A percentile compares a stretch with the other conserved stretches of the same genome.
phyloP scores from a whole-genome alignment of 2,113 vertebrate species.

The Rhinolophus sinicus region DNA sequence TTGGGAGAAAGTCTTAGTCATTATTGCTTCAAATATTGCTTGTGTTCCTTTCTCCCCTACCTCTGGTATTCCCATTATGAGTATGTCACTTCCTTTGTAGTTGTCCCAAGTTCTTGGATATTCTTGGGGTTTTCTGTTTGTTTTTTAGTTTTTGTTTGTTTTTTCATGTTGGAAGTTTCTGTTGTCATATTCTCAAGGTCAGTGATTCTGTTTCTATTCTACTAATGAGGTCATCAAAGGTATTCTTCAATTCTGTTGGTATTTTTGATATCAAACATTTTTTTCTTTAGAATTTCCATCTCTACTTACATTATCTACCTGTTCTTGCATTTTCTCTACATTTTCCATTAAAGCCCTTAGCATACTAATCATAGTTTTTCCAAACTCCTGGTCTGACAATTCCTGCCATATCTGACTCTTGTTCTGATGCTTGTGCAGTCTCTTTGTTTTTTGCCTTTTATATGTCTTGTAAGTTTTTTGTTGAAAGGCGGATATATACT shows the following conservation, averaged over 20 bases:
- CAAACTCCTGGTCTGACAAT: background rate
- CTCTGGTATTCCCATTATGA: background rate
- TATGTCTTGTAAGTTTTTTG: background rate
- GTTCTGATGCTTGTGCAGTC: background rate
- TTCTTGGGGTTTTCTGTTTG: background rate
- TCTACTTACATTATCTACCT: background rate
- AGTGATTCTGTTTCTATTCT: background rate
- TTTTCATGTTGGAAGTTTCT: background rate
- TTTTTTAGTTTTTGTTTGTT: background rate
- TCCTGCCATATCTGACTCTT: background rate
- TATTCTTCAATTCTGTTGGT: background rate
- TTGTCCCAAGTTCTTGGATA: background rate
- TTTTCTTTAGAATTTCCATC: background rate
- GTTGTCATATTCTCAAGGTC: background rate
- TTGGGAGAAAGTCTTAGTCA: background rate
- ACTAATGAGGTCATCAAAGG: background rate
- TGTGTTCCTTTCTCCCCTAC: background rate
- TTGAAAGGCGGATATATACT: background rate
- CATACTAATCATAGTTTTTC: background rate
- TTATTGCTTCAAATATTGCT: background rate
- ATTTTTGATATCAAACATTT: background rate
- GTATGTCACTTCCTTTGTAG: background rate
- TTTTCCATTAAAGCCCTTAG: background rate
- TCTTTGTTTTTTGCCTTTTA: background rate
- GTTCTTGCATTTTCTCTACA: background rate